Evolutionary conservation across 2,888 invertebrate genomes (phyloP), one percentile per base, ranked within the genome.

Genomic region (Nemoura dubitans): DNA sequence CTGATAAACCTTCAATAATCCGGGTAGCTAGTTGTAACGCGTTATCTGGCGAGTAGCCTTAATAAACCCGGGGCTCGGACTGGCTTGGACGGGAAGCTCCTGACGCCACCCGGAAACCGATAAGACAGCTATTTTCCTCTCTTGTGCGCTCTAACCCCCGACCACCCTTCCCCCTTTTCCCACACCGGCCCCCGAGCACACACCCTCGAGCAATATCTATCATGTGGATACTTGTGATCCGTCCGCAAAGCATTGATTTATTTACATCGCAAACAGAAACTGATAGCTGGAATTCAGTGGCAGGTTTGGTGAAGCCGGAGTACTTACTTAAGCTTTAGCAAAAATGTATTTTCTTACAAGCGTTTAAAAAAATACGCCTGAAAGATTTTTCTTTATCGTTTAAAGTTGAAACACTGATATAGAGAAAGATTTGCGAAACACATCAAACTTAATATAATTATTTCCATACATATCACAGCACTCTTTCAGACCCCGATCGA

Each of bases 1-100:
- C 59, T 27, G 59, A 76, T 84, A 84, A 84, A 84, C 84, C 84
- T 81, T 29, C 84, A 84, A 84, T 84, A 84, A 84, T 84, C 84
- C 84, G 6, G 28, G 28, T 59, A 43, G 84, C 84, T 76, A 84
- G 84, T 84, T 84, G 84, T 84, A 84, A 76, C 84, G 30, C 27
- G 84, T 84, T 84, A 84, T 84, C 84, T 84, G 43, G 81, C 84
- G 84, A 30, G 21, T 81, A 30, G 30, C 81, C 81, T 30, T 78
- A 78, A 78, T 78, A 78, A 78, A 78, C 78, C 78, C 5, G 27
- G 28, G 25, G 28, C 21, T 21, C 21, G 59, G 59, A 10, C 59
- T 59, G 59, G 59, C 59, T 21, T 59, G 59, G 59, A 59, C 59
- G 59, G 59, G 59, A 59, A 59, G 59, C 59, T 59, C 59, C 14